These are phyloP conservation scores for Dromiciops gliroides DNA, from an alignment of 2,113 vertebrate genomes.

Conservation along the genomic window DNA sequence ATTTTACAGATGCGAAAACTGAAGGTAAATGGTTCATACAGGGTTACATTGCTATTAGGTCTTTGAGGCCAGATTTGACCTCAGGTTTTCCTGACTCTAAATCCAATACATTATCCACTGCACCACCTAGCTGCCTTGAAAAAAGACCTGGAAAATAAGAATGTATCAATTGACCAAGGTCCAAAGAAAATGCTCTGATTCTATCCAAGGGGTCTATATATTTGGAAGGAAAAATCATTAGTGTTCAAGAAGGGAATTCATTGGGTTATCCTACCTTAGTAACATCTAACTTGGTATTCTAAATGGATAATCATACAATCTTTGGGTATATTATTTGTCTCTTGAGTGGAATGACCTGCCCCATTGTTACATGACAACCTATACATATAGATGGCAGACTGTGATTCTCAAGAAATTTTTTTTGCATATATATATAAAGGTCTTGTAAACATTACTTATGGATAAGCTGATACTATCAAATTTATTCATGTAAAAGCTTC, in stretches of 20 bases:
- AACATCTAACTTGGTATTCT: not conserved
- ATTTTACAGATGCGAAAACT: not conserved
- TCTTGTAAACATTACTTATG: not conserved
- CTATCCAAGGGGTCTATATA: not conserved
- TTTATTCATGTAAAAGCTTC: not conserved
- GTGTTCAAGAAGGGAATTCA: too few species aligned
- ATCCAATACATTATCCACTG: not conserved
- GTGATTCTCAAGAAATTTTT: not conserved
- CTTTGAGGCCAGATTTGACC: not conserved
- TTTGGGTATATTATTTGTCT: not conserved
- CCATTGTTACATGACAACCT: too few species aligned
- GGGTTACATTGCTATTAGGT: not conserved
- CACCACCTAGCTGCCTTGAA: not conserved
- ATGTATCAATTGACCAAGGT: slow-evolving; percentile 3
- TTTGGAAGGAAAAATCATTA: not conserved
- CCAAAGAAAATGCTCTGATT: not conserved
- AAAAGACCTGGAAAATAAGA: not conserved
- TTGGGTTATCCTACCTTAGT: not conserved
- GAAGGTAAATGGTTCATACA: not conserved
- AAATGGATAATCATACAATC: not conserved
- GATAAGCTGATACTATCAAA: not conserved
- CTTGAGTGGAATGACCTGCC: too few species aligned
- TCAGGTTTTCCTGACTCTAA: not conserved
- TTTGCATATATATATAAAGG: not conserved
- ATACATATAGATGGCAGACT: not conserved